Base-by-base conservation (phyloP, 1,140 invertebrate genomes). In the Lamellibrachia luymesi region DNA sequence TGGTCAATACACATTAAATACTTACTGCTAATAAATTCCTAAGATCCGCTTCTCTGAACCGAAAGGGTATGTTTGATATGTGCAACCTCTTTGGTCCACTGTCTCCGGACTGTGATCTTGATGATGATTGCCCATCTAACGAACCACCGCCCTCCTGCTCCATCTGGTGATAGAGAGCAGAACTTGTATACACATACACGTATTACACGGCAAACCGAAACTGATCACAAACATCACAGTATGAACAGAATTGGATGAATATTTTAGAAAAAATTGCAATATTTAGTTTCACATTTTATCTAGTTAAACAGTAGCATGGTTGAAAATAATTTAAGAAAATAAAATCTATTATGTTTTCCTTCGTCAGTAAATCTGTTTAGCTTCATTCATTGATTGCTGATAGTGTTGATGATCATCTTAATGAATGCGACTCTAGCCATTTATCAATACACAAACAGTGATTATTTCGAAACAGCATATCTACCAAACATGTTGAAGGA, bases 41-140 rank as follows among this genome's bases (percentile, higher is more conserved):
- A 93, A 99, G 97, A 97, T 99, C 99, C 92, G 98, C 98, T 97
- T 99, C 99, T 97, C 99, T 97, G 97, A 99, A 99, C 96, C 99
- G 97, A 97, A 99, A 99, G 94, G 99, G 99, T 97, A 99, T 99
- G 97, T 99, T 99, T 95, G 99, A 99, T 95, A 99, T 98, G 95
- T 97, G 97, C 91, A 97, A 94, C 92, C 96, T 93, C 93, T 96
- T 96, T 51, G 96, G 96, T 94, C 95, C 96, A 38, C 91, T 91
- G 91, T 51, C 91, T n/a, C 91, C 91, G n/a, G 91, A 51, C 91
- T 49, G 51, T 49, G 51, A 50, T 49, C 49, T 6, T 25, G 91
- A 91, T 25, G 91, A 91, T n/a, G 91, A 91, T n/a, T 51, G 64
- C 64, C 64, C 64, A 22, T 80, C 64, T 80, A 80, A 80, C 13